Conservation (phyloP, 2,113 vertebrate genomes). For the Oxyura jamaicensis region DNA sequence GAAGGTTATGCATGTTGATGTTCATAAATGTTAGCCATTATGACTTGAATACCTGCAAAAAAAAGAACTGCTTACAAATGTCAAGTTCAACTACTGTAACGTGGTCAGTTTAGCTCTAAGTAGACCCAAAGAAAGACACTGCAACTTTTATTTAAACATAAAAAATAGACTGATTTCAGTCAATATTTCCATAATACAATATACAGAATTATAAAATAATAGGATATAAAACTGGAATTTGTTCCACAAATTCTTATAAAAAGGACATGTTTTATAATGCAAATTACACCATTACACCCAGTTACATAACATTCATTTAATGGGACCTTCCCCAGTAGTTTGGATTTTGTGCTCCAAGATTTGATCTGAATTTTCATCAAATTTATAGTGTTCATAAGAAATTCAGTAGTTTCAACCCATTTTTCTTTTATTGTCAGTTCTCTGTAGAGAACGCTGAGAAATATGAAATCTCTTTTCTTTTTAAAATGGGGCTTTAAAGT, state of each 20-base stretch:
- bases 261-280: not conserved
- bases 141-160: not conserved
- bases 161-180: not conserved
- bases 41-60: not conserved
- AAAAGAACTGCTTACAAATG: not conserved
- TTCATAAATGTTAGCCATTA: not conserved
- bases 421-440: not conserved
- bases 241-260: not conserved
- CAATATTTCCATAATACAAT: not conserved
- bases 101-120: not conserved
- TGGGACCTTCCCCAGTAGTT: fast-evolving
- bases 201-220: not conserved
- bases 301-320: not conserved
- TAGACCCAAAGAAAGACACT: not conserved
- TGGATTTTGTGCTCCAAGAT: not conserved
- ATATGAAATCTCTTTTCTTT: not conserved
- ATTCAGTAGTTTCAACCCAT: not conserved
- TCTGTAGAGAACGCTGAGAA: not conserved
- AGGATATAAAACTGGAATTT: not conserved
- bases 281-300: not conserved
- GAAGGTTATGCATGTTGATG: fast-evolving
- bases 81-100: not conserved
- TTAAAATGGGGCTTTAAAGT: not conserved
- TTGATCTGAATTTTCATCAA: not conserved
- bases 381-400: not conserved